These are phyloP conservation scores for Agrochola circellaris DNA, from an alignment of 2,888 invertebrate species.

Conservation along the genomic window DNA sequence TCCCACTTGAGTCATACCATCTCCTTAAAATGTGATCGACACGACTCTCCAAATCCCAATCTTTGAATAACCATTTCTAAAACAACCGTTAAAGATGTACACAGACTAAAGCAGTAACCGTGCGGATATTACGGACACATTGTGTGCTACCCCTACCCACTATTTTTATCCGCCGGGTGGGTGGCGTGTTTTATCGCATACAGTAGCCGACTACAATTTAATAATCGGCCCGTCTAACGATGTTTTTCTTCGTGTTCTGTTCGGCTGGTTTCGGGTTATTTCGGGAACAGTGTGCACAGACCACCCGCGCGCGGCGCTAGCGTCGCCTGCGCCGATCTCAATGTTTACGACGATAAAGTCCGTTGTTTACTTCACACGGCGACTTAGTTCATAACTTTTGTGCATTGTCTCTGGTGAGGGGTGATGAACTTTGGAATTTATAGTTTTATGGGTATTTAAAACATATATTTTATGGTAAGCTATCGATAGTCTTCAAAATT, in stretches of 20 bases:
- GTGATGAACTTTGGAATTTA: slow-evolving; percentile 58
- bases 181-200: slow-evolving; percentile 85
- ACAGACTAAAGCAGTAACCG: slow-evolving; percentile 39
- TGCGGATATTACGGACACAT: slow-evolving; percentile 74
- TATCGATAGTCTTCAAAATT: background rate
- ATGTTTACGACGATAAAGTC: slow-evolving; percentile 68
- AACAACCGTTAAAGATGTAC: slow-evolving; percentile 56
- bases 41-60: background rate
- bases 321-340: slow-evolving; percentile 63
- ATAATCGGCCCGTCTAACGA: slow-evolving; percentile 85
- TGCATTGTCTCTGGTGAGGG: slow-evolving; percentile 66
- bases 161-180: slow-evolving; percentile 85
- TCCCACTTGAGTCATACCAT: no score
- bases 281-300: slow-evolving; percentile 81
- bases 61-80: slow-evolving; percentile 19
- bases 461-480: background rate
- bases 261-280: slow-evolving; percentile 78
- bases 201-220: slow-evolving; percentile 83
- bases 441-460: slow-evolving; percentile 33
- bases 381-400: slow-evolving; percentile 66
- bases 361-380: slow-evolving; percentile 77
- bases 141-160: slow-evolving; percentile 71
- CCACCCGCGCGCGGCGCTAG: slow-evolving; percentile 85
- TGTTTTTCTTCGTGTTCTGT: slow-evolving; percentile 87
- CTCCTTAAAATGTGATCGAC: background rate